Conservation (phyloP, 2,888 invertebrate species). For the Uropetala carovei region DNA sequence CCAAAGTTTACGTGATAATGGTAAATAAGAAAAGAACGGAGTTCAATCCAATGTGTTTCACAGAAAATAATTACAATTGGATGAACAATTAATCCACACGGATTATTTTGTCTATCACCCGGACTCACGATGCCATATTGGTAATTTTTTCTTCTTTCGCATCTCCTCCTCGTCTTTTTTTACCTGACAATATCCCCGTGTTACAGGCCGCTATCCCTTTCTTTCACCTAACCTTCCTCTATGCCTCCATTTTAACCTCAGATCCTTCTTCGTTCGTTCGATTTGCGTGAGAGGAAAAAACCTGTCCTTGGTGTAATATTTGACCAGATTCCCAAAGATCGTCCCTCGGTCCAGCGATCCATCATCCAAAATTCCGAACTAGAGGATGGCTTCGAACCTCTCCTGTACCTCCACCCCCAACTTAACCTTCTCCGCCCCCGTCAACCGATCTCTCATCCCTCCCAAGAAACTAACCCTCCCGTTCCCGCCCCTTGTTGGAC, state of each 20-base stretch:
- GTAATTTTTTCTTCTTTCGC: too few species aligned
- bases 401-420: not conserved
- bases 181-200: too few species aligned
- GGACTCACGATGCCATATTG: too few species aligned
- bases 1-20: too few species aligned
- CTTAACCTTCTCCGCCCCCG: not conserved
- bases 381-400: not conserved
- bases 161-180: too few species aligned
- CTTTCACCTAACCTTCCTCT: too few species aligned
- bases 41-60: too few species aligned
- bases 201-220: too few species aligned
- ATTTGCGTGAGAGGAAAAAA: not conserved
- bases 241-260: not conserved
- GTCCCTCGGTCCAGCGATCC: not conserved
- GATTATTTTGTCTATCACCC: too few species aligned
- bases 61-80: too few species aligned
- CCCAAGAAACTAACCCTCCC: not conserved
- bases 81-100: too few species aligned
- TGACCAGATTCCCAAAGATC: constrained; percentile 38
- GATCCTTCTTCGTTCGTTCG: not conserved
- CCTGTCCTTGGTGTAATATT: constrained; percentile 15
- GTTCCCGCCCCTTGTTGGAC: constrained; percentile 41
- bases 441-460: not conserved
- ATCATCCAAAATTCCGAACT: constrained; percentile 23
- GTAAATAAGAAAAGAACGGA: too few species aligned